These are phyloP conservation scores for Cremastinae sp. DNA, from an alignment of 2,888 invertebrate genomes.

Conservation along the genomic window DNA sequence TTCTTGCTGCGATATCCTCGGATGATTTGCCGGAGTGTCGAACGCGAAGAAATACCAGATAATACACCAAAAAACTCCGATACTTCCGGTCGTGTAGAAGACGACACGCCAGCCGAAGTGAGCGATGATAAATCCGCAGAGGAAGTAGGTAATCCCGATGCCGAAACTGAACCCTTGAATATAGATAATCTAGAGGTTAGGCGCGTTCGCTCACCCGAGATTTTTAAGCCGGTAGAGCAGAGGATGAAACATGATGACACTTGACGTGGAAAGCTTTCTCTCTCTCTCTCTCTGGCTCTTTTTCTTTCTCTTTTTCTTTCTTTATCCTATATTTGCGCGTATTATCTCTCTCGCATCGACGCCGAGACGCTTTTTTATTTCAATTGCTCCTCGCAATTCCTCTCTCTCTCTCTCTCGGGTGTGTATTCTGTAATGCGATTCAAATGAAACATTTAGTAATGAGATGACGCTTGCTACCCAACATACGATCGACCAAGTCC, in stretches of 20 bases:
- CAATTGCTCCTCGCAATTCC: conserved; percentile 41
- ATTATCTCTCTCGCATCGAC: conserved; percentile 23
- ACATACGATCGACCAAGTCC: conserved; percentile 66
- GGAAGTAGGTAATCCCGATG: conserved; percentile 87
- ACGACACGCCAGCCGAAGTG: conserved; percentile 86
- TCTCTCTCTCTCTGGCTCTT: conserved; percentile 42
- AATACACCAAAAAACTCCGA: conserved; percentile 85
- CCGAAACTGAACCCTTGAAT: conserved; percentile 86
- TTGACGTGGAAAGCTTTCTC: conserved; percentile 52
- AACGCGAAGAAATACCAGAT: conserved; percentile 87
- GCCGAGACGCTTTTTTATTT: conserved; percentile 23
- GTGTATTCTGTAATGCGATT: conserved; percentile 78
- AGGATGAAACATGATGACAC: conserved; percentile 77
- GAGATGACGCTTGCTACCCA: conserved; percentile 67
- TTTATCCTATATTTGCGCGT: conserved; percentile 22
- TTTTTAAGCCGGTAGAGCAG: conserved; percentile 71
- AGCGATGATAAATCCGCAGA: conserved; percentile 87
- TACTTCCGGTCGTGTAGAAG: conserved; percentile 86
- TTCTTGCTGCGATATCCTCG: conserved; percentile 85
- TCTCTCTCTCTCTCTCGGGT: conserved; percentile 60
- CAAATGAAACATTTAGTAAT: conserved; percentile 77
- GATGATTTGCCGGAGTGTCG: conserved; percentile 86
- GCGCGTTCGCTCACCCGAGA: conserved; percentile 75
- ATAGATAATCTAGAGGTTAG: conserved; percentile 77
- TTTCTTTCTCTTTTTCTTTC: conserved; percentile 29